Conservation (phyloP, 2,113 vertebrate species). For the Phalacrocorax carbo region DNA sequence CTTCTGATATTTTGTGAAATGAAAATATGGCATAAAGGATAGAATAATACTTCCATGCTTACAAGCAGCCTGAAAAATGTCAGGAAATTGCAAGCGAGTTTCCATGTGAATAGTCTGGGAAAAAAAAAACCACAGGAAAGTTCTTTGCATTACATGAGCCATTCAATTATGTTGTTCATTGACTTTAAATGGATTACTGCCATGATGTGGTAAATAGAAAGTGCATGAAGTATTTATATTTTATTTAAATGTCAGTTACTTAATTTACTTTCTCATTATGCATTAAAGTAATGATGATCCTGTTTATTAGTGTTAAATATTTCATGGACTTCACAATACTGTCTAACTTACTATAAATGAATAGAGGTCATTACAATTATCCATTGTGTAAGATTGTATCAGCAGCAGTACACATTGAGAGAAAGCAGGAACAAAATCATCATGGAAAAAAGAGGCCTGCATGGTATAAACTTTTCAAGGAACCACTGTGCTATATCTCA, state of each 20-base stretch:
- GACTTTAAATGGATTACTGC: constrained; percentile 48
- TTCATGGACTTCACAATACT: constrained; percentile 42
- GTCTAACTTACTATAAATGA: constrained; percentile 30
- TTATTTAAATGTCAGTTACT: constrained; percentile 62
- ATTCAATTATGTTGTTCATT: constrained; percentile 54
- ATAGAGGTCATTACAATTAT: not conserved
- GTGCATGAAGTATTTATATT: constrained; percentile 60
- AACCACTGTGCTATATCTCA: not conserved
- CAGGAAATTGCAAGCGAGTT: not conserved
- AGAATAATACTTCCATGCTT: not conserved
- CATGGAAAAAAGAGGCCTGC: not conserved
- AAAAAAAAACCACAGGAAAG: not conserved
- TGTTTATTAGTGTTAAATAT: constrained; percentile 65
- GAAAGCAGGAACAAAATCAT: not conserved
- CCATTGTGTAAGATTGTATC: not conserved
- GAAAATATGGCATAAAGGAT: not conserved
- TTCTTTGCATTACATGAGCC: not conserved
- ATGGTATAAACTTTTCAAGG: not conserved
- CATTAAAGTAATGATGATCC: constrained; percentile 47
- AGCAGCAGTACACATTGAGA: not conserved
- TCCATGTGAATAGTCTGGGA: not conserved
- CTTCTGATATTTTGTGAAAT: not conserved
- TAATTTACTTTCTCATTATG: constrained; percentile 69
- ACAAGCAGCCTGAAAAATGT: not conserved
- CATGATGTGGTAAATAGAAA: constrained; percentile 61